phyloP scores from a whole-genome alignment of 2,888 invertebrate species.

The Acanthosepion lycidas region DNA sequence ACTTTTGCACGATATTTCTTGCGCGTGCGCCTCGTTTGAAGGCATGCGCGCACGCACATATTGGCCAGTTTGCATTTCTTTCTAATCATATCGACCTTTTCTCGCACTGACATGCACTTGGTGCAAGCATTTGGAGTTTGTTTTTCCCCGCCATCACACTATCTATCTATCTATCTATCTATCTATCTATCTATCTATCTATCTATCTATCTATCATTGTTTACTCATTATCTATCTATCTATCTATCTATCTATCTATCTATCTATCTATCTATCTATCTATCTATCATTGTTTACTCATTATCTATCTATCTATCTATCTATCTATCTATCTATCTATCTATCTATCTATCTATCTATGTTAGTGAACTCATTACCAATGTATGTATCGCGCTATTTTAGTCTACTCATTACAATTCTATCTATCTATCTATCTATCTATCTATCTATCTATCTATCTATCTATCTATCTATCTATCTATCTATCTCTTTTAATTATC shows the following conservation, averaged over 20 bases:
- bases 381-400: neutral
- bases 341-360: neutral
- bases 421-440: neutral
- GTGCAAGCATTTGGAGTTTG: neutral
- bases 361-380: neutral
- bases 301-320: neutral
- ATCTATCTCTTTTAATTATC: no score
- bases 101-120: neutral
- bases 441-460: neutral
- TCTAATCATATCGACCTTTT: no score
- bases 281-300: neutral
- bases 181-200: no score
- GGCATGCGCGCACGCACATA: no score
- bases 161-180: no score
- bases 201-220: no score
- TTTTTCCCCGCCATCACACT: no score
- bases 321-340: neutral
- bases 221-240: neutral
- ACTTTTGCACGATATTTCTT: no score
- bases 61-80: no score
- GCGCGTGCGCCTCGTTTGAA: no score
- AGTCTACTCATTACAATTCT: neutral
- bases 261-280: neutral
- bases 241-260: neutral
- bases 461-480: neutral